These are phyloP conservation scores for Hippasteria phrygiana DNA, from an alignment of 53 echinoderm and acorn worm genomes.

Conservation along the genomic window DNA sequence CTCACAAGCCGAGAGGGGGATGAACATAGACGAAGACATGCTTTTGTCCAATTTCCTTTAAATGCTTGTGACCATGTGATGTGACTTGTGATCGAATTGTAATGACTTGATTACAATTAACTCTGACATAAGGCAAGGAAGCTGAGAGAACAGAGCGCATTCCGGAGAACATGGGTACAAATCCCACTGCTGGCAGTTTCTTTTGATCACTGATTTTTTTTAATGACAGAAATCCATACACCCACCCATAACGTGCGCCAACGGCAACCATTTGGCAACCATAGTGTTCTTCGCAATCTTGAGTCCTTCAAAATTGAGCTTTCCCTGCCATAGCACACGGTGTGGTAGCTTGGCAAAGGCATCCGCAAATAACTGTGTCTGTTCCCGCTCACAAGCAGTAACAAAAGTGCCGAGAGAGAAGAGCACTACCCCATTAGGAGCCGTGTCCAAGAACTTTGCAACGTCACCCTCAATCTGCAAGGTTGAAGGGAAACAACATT, in stretches of 20 bases:
- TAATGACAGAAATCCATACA: no score
- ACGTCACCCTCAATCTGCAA: not conserved
- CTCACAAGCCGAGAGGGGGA: no score
- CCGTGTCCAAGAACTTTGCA: not conserved
- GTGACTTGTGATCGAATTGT: no score
- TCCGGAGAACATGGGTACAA: no score
- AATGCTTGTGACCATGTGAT: no score
- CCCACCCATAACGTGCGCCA: not conserved
- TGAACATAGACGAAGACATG: no score
- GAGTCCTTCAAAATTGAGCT: not conserved
- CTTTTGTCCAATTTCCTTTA: no score
- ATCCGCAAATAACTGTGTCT: not conserved
- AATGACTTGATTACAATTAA: no score
- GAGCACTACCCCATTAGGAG: not conserved
- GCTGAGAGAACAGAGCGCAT: no score
- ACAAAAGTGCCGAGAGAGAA: not conserved
- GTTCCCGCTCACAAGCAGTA: not conserved
- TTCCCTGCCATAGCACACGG: not conserved
- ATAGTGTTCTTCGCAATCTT: not conserved
- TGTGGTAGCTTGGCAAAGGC: not conserved
- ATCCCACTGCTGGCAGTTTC: no score
- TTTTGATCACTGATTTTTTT: no score
- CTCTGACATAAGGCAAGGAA: not conserved
- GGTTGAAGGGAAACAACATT: no score
- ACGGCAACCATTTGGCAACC: not conserved